Percentiles rank a stretch among this genome's conserved stretches.
Evolutionary conservation across 2,888 invertebrate species (phyloP).

Genomic region (Polyommatus icarus): DNA sequence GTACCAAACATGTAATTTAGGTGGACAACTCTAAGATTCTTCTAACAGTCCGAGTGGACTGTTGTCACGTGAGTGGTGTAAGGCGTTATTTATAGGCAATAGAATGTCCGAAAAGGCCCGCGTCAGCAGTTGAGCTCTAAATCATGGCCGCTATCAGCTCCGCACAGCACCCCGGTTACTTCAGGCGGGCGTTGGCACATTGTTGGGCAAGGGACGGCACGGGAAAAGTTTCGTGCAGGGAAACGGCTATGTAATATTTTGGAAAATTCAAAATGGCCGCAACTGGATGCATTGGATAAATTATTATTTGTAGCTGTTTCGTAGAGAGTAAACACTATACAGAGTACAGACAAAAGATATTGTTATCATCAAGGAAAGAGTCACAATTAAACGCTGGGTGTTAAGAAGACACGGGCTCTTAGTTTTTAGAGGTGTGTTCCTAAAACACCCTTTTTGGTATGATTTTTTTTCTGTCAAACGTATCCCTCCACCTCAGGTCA

Average conservation of each 20-base stretch:
- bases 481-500: too few species aligned
- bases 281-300: too few species aligned
- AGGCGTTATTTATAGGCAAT: conserved; percentile 77
- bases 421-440: too few species aligned
- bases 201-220: conserved; percentile 42
- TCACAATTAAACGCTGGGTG: too few species aligned
- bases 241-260: not conserved
- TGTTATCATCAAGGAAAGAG: too few species aligned
- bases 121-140: conserved; percentile 85
- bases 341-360: too few species aligned
- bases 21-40: not conserved
- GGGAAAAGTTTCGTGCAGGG: not conserved
- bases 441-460: too few species aligned
- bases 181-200: conserved; percentile 53
- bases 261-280: too few species aligned
- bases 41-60: not conserved
- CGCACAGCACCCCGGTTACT: conserved; percentile 81
- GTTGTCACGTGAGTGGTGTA: conserved; percentile 55
- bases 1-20: not conserved
- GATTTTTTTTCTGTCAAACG: too few species aligned
- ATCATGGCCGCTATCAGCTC: conserved; percentile 85
- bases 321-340: too few species aligned
- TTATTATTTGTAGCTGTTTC: too few species aligned
- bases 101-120: conserved; percentile 80
- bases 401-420: too few species aligned